Evolutionary conservation across 2,888 invertebrate species (phyloP).

Genomic region (Philereme vetulata): DNA sequence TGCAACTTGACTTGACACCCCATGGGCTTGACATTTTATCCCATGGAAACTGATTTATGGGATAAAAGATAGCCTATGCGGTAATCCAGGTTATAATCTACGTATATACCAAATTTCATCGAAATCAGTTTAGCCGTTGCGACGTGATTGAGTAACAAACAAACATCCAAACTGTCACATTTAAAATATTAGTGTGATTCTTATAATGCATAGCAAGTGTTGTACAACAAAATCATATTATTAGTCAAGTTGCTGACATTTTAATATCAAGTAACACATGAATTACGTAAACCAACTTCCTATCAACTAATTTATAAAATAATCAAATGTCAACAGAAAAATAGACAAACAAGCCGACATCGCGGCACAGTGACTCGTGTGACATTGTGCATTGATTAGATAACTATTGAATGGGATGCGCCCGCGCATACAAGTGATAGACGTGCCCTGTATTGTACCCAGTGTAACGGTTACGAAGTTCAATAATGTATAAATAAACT

Average conservation of each 20-base stretch:
- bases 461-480: conserved; percentile 10
- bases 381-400: conserved; percentile 68
- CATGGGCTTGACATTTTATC: no score
- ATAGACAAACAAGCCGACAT: conserved; percentile 21
- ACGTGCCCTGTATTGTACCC: conserved; percentile 1
- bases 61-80: no score
- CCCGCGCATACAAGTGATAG: conserved; percentile 38
- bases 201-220: no score
- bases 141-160: no score
- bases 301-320: conserved; percentile 29
- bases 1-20: no score
- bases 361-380: conserved; percentile 58
- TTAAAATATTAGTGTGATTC: no score
- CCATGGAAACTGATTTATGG: no score
- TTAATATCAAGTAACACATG: conserved; percentile 15
- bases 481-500: conserved; percentile 20
- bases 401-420: conserved; percentile 64
- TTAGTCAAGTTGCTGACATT: not conserved
- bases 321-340: conserved; percentile 16
- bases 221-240: not conserved
- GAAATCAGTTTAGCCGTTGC: no score
- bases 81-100: no score
- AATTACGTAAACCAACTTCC: conserved; percentile 11
- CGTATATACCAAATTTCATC: no score
- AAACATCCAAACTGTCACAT: no score